Percentiles rank a stretch among this genome's conserved stretches.
Evolutionary conservation across 2,888 invertebrate species (phyloP).

Genomic region (Argynnis bischoffii): DNA sequence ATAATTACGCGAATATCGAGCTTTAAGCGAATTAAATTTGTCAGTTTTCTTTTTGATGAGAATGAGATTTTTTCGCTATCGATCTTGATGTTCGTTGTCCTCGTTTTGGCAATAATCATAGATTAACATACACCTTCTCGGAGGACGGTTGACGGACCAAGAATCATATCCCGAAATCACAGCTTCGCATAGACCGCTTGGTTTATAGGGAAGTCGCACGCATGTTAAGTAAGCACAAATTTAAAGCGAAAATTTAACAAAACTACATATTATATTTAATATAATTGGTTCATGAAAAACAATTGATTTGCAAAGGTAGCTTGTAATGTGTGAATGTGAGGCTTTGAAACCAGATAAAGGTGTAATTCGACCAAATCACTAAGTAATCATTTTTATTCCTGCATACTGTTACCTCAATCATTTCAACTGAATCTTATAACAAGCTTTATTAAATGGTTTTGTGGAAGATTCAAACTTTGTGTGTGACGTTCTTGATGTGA

Average conservation of each 20-base stretch:
- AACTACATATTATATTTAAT: background rate
- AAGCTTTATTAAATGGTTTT: background rate
- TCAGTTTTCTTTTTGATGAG: background rate
- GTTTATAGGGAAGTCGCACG: slow-evolving; percentile 15
- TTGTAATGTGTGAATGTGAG: slow-evolving; percentile 2
- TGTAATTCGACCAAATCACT: slow-evolving; percentile 18
- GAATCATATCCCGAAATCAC: slow-evolving; percentile 17
- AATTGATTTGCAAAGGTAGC: slow-evolving; percentile 14
- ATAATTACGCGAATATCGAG: slow-evolving; percentile 18
- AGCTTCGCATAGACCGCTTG: slow-evolving; percentile 31
- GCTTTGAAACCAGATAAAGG: slow-evolving; percentile 16
- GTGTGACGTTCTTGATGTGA: background rate
- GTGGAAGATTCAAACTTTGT: background rate
- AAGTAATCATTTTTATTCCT: slow-evolving; percentile 9
- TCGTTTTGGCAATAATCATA: slow-evolving; percentile 23
- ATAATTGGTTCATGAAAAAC: background rate
- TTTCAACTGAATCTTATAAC: background rate
- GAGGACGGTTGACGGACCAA: slow-evolving; percentile 7
- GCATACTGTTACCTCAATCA: background rate
- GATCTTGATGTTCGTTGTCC: slow-evolving; percentile 19
- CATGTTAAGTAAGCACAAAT: slow-evolving; percentile 22
- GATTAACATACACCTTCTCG: slow-evolving; percentile 14
- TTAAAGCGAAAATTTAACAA: background rate
- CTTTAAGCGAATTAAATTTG: background rate
- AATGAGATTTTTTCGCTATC: background rate